Percentiles rank a stretch among this genome's conserved stretches.
These are phyloP conservation scores for Diplodus sargus DNA, from an alignment of 2,797 vertebrate genomes.

Conservation along the genomic window DNA sequence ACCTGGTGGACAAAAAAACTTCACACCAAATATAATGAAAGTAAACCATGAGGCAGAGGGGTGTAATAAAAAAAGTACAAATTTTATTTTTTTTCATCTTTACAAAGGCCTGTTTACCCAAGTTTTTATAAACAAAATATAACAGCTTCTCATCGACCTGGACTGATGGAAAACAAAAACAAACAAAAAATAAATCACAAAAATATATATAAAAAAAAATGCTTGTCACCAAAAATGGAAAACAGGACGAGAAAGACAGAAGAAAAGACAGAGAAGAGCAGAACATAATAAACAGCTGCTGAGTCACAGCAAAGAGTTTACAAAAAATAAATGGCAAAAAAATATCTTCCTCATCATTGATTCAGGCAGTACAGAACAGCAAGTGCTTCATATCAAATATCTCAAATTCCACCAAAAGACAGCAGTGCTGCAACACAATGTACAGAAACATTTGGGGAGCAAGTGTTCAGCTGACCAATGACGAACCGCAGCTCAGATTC, in stretches of 20 bases:
- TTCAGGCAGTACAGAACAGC: slow-evolving; percentile 80
- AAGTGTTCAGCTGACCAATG: slow-evolving; percentile 22
- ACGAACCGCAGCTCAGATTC: slow-evolving; percentile 25
- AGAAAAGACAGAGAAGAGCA: slow-evolving; percentile 51
- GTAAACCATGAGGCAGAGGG: slow-evolving; percentile 22
- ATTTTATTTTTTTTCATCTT: slow-evolving; percentile 92
- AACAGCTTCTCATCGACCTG: slow-evolving; percentile 94
- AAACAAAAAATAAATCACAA: slow-evolving; percentile 65
- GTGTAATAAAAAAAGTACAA: slow-evolving; percentile 94
- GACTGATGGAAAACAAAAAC: slow-evolving; percentile 87
- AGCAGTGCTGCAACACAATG: slow-evolving; percentile 74
- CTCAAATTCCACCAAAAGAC: slow-evolving; percentile 65
- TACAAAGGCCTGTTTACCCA: slow-evolving; percentile 92
- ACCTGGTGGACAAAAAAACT: slow-evolving; percentile 48
- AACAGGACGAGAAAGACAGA: slow-evolving; percentile 65
- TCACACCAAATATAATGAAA: background rate
- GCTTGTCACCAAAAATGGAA: slow-evolving; percentile 72
- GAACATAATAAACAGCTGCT: slow-evolving; percentile 61
- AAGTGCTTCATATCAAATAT: slow-evolving; percentile 83
- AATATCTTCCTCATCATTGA: slow-evolving; percentile 62
- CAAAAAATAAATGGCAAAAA: slow-evolving; percentile 54
- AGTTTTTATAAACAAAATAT: slow-evolving; percentile 95
- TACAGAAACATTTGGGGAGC: slow-evolving; percentile 52
- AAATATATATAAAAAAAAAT: slow-evolving; percentile 67
- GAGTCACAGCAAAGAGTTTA: slow-evolving; percentile 72